Base-by-base conservation (phyloP, 1,140 invertebrate species). In the Mactra quadrangularis region DNA sequence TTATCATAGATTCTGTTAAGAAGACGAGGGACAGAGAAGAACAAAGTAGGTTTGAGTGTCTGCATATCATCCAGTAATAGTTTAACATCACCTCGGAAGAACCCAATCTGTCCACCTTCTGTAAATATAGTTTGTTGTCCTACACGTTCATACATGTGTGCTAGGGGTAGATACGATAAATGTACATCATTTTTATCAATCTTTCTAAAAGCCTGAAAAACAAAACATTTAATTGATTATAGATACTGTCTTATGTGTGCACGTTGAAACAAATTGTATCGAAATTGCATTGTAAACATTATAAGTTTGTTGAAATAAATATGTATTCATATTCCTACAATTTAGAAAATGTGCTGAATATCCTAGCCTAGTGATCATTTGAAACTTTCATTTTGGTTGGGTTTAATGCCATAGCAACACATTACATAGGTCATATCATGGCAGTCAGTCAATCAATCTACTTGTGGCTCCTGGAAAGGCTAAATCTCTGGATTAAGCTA, bases 91-190 rank as follows among this genome's bases (percentile, higher is more conserved):
- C 99, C 98, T 50, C 95, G 95, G 91, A 96, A 99, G 94, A 98
- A 99, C 22, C 98, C 99, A n/a, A 99, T 97, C 45, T 96, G 95
- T 31, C 96, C 98, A 76, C 98, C 98, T 83, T 97, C 95, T 94
- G 97, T 96, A 92, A 97, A 83, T 41, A 88, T 45, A 7, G 83
- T 11, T 81, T 88, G 87, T 72, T 92, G 81, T 57, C 92, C 85
- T n/a, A 92, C 86, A 62, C 93, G 83, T 78, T 94, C 94, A 86
- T 99, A 95, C 97, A 99, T 99, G 91, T 99, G 98, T 53, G 98
- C 98, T 86, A 99, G 93, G 0, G 98, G 98, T 76, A 99, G 94
- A 93, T 99, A 99, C 55, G 98, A 99, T 35, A 99, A 57, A 33
- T 78, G 60, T 3, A 66, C 60, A 41, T 78, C 75, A 41, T 76